Conservation (phyloP, 2,113 vertebrate species). For the Onychorhynchus coronatus region DNA sequence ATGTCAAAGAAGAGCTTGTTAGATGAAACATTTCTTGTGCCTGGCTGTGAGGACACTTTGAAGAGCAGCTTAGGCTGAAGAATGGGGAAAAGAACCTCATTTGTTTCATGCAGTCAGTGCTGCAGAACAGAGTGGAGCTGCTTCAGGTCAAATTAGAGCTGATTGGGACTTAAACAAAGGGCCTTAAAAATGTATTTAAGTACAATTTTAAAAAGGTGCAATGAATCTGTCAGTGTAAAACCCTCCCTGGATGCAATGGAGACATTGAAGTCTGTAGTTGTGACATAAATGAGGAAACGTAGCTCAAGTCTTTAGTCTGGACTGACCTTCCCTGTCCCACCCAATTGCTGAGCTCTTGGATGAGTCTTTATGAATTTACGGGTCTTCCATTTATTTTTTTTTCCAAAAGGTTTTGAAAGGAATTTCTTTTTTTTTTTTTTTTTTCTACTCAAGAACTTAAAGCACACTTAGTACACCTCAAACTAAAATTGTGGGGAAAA, state of each 20-base stretch:
- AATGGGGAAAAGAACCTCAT: not conserved
- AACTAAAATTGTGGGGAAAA: not conserved
- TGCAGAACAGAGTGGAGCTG: not conserved
- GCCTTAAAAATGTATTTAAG: not conserved
- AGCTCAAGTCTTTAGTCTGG: not conserved
- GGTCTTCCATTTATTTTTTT: not conserved
- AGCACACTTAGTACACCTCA: not conserved
- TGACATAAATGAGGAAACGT: not conserved
- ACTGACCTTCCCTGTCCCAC: not conserved
- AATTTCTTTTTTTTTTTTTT: not conserved
- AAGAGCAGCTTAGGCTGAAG: not conserved
- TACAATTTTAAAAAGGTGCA: too few relatives aligned
- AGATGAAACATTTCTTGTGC: not conserved
- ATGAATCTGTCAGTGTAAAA: not conserved
- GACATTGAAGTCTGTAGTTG: not conserved
- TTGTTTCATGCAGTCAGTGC: not conserved
- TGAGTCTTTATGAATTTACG: not conserved
- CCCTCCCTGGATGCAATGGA: not conserved
- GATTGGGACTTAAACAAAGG: not conserved
- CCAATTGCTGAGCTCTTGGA: not conserved
- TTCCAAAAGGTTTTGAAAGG: not conserved
- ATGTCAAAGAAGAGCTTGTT: not conserved
- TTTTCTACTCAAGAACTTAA: not conserved
- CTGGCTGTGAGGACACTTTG: not conserved
- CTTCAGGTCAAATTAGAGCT: not conserved